Evolutionary conservation across 2,888 invertebrate genomes (phyloP), one percentile per base, ranked within the genome.

Genomic region (Dynastes tityus): DNA sequence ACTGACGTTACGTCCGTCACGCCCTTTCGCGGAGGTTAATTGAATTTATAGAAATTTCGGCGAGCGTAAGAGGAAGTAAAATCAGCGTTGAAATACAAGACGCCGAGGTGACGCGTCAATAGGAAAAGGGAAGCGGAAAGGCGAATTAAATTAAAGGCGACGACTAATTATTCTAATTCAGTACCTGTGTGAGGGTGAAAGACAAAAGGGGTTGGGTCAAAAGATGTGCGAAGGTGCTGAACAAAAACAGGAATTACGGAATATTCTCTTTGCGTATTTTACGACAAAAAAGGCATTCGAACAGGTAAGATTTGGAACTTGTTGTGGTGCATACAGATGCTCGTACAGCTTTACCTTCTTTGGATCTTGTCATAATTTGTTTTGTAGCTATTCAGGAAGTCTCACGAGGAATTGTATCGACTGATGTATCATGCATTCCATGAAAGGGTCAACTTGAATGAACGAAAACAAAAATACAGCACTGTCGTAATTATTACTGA

Each of bases 11-110:
- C 32, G 64, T 64, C 16, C 55, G 64, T 11, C 70, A 58, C 13
- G 45, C n/a, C 53, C 32, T 53, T n/a, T 29, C 70, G 51, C 70
- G 27, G 29, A 6, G 53, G 32, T 70, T 70, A 70, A 70, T 70
- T 70, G 53, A 53, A 70, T 70, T 70, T 70, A 70, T 70, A 51
- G 51, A 53, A 70, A 70, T 70, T 70, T 37, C 55, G 64, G 3
- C 22, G 55, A 3, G 32, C 16, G 64, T n/a, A 5, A 37, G 37
- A 32, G 16, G 32, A 37, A 37, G 32, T 37, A 37, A 5, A 37
- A 40, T 37, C 13, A n/a, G 2, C n/a, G 63, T 3, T 11, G 63
- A 64, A 13, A n/a, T 29, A 40, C 29, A 37, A 37, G 64, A 8
- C 32, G 64, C 16, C 11, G 61, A 61, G 29, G 61, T 9, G 61